Evolutionary conservation across 2,797 vertebrate genomes (phyloP).

Genomic region (Argya squamiceps): DNA sequence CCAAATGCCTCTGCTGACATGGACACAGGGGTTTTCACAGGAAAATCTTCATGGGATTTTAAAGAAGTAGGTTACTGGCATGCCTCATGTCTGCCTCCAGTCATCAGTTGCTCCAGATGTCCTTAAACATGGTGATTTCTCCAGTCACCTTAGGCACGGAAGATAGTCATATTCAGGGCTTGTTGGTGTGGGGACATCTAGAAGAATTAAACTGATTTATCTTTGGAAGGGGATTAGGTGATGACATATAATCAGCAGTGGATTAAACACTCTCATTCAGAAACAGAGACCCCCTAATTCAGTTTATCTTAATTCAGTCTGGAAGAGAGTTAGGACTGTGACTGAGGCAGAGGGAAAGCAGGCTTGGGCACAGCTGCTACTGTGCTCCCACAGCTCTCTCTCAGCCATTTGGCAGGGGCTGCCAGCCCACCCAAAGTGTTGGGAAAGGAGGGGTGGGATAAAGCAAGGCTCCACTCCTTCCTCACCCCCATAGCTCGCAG

Average conservation of each 20-base stretch:
- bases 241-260: neutral
- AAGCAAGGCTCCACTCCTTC: neutral
- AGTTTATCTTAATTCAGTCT: neutral
- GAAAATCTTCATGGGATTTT: neutral
- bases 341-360: neutral
- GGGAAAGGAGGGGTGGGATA: neutral
- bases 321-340: neutral
- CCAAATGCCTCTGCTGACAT: neutral
- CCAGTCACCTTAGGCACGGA: neutral
- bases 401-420: neutral
- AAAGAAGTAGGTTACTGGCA: neutral
- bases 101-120: neutral
- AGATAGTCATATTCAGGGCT: neutral
- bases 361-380: neutral
- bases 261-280: neutral
- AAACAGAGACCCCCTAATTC: neutral
- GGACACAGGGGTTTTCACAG: neutral
- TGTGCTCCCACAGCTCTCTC: neutral
- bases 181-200: neutral
- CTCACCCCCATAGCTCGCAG: accelerated
- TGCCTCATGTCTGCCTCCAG: neutral
- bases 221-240: neutral
- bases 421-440: neutral
- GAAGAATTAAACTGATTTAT: neutral
- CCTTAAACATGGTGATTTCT: neutral